Base-by-base conservation (phyloP, 2,888 invertebrate genomes). In the Sturmia bella region DNA sequence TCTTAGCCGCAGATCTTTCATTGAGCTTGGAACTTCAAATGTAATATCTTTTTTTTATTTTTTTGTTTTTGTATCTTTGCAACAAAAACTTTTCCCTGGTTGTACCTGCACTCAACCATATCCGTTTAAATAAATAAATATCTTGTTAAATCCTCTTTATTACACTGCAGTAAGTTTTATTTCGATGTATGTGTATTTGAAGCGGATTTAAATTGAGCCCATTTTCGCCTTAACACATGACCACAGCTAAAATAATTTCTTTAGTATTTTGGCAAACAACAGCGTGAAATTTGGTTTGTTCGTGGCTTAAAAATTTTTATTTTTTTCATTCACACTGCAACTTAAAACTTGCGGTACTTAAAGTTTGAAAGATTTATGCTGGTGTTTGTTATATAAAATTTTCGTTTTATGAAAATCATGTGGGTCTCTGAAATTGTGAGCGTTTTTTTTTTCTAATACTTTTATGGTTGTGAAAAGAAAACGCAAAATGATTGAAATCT, bases 141-240 rank as follows among this genome's bases (percentile, higher is more conserved):
- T 75, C 41, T 19, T n/a, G 12, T 32, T 64, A 56, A 77, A 70
- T 77, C 77, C 70, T 70, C 27, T 77, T 77, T 70, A 77, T 77
- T 70, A 70, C 48, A 77, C 63, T 77, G 77, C 70, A 64, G 41
- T 48, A 56, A 70, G 57, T 77, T 76, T 32, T 68, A 41, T 75
- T 41, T 75, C 6, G 15, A 32, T 73, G 63, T 77, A 21, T 48
- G 70, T 32, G 48, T 70, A 77, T 61, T 77, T 57, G 70, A 32
- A 63, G 15, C 11, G 70, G 63, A 70, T 77, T 77, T 63, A 2
- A 70, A 11, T 39, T 56, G 39, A 77, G 63, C 63, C 56, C 63
- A 64, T 77, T 63, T 64, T 24, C 77, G 63, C 48, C 70, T 77
- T 77, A 70, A 32, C 77, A 77, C 77, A 77, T 70, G 77, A 63